Evolutionary conservation across 2,113 vertebrate genomes (phyloP).

Genomic region (Phainopepla nitens): DNA sequence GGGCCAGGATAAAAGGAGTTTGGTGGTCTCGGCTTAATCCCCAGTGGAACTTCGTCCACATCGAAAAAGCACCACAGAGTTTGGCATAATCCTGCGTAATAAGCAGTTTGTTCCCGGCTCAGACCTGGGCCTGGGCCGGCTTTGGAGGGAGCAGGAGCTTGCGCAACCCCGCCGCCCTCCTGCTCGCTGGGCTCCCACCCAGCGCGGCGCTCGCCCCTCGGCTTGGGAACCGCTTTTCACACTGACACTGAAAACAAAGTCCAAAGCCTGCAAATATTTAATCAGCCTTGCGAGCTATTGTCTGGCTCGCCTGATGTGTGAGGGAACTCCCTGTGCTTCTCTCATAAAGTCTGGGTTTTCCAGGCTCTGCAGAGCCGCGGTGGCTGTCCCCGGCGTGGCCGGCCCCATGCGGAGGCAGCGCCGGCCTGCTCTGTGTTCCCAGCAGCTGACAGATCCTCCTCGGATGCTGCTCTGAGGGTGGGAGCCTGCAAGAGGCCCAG

Average conservation of each 20-base stretch:
- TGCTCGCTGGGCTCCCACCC: background rate
- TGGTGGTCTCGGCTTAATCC: background rate
- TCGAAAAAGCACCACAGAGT: background rate
- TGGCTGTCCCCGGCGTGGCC: background rate
- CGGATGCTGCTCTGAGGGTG: background rate
- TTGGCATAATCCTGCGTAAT: background rate
- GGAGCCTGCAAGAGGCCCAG: background rate
- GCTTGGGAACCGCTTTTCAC: background rate
- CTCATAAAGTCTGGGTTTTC: background rate
- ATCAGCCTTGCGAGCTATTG: slow-evolving; percentile 16
- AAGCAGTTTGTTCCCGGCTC: background rate
- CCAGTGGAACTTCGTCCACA: background rate
- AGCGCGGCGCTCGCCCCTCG: background rate
- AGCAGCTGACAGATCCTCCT: background rate
- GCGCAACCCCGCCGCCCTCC: background rate
- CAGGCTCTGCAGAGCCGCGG: background rate
- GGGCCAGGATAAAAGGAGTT: background rate
- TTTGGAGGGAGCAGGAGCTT: background rate
- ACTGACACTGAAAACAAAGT: background rate
- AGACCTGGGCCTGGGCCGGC: background rate
- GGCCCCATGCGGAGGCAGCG: background rate
- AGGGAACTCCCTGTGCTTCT: slow-evolving; percentile 46
- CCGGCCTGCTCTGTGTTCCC: slow-evolving; percentile 16
- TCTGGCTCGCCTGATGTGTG: slow-evolving; percentile 13
- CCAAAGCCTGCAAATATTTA: slow-evolving; percentile 1